phyloP scores from a whole-genome alignment of 2,797 vertebrate species.

The Basileuterus tristriatus region DNA sequence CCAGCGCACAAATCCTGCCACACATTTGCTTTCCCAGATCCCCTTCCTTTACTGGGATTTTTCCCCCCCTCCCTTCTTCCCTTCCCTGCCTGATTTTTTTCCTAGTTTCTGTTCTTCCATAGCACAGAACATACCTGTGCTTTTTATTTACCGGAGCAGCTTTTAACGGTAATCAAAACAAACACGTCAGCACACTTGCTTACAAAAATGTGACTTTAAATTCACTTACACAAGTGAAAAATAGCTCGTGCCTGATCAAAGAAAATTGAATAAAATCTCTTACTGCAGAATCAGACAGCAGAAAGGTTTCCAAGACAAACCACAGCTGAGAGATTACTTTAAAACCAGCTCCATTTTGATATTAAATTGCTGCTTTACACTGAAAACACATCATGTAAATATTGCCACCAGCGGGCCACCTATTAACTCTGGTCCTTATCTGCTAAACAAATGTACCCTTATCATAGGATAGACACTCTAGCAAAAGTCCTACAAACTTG shows the following conservation, averaged over 20 bases:
- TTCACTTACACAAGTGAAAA: background rate
- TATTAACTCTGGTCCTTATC: background rate
- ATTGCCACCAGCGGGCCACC: background rate
- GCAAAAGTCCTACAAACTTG: background rate
- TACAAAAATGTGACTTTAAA: background rate
- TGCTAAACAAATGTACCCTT: background rate
- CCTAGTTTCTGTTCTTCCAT: background rate
- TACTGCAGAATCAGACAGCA: background rate
- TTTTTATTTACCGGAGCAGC: background rate
- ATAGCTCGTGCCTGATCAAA: background rate
- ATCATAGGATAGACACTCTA: background rate
- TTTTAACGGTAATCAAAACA: conserved; percentile 7
- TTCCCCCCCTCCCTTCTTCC: accelerated
- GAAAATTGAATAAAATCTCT: background rate
- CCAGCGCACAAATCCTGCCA: background rate
- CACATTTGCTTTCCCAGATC: background rate
- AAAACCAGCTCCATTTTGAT: background rate
- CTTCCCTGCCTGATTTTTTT: background rate
- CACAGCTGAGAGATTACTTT: background rate
- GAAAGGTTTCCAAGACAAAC: background rate
- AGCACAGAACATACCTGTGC: background rate
- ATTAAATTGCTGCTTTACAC: background rate
- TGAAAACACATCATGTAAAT: background rate
- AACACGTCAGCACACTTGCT: background rate
- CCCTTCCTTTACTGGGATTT: background rate